Conservation (phyloP, 2,113 vertebrate genomes). For the Microcebus jonahi region DNA sequence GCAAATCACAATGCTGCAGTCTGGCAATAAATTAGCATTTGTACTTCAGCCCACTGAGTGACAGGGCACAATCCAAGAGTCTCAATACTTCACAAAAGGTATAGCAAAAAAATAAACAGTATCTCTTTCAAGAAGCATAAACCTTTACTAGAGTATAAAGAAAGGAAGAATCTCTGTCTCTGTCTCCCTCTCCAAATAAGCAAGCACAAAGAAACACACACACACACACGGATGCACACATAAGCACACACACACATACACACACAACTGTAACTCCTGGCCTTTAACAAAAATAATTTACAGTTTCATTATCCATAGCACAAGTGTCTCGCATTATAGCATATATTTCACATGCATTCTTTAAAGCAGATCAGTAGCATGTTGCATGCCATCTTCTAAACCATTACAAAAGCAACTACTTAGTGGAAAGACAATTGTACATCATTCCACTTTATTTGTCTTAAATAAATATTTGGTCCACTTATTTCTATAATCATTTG, state of each 20-base stretch:
- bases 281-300: background rate
- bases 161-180: background rate
- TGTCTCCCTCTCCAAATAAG: background rate
- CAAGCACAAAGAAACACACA: background rate
- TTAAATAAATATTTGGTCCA: background rate
- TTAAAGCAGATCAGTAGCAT: background rate
- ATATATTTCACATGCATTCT: background rate
- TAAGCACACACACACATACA: background rate
- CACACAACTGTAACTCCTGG: background rate
- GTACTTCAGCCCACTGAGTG: constrained; percentile 72
- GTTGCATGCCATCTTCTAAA: background rate
- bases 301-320: background rate
- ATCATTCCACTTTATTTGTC: background rate
- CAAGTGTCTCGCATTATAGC: background rate
- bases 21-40: constrained; percentile 84
- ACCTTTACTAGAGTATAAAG: background rate
- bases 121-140: constrained; percentile 15
- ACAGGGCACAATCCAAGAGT: constrained; percentile 46
- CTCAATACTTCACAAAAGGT: constrained; percentile 51
- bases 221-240: background rate
- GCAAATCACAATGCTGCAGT: constrained; percentile 84
- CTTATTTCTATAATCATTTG: background rate
- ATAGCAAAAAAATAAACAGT: constrained; percentile 44
- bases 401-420: background rate
- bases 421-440: background rate